Base-by-base conservation (phyloP, 2,797 vertebrate species). In the Chaetodon trifasciatus region DNA sequence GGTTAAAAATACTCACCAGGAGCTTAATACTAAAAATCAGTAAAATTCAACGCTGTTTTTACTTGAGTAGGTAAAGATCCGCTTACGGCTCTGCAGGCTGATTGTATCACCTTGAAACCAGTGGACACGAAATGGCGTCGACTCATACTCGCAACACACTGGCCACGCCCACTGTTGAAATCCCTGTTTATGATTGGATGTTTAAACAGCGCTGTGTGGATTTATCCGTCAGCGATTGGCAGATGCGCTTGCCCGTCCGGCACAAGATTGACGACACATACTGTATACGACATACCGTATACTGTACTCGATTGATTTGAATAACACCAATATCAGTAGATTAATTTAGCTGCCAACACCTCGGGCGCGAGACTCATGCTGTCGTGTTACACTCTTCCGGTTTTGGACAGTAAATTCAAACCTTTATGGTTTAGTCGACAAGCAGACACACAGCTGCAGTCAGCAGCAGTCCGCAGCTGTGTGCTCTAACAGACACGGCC, bases 1-100 rank as follows among this genome's bases (percentile, higher is more conserved):
- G 82, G 84, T 90, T 86, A 90, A 95, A 95, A 95, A 95, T 95
- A 96, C 95, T 95, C 94, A 96, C 94, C 95, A 88, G 90, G 93
- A 95, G 92, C 49, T 94, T 91, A 95, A 88, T 79, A 94, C 83
- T 95, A 96, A 95, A 96, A 95, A 95, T 92, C 90, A 92, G 85
- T 94, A 93, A 94, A 94, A 95, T 67, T 89, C 90, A 90, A 82
- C 81, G 91, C 85, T 71, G 90, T 90, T 85, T 88, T 85, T 81
- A 93, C 81, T 92, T 84, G 91, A 73, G 70, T 53, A 10, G 77
- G 81, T 81, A 86, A 80, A 79, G 75, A 78, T 94, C 94, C 91
- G 77, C 28, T 76, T 49, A 82, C 70, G 52, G 68, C 64, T 87
- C 78, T 60, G 86, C 76, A 76, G 70, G 71, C 65, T 61, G 81